These are phyloP conservation scores for Seira ritae DNA, from an alignment of 2,888 invertebrate genomes.

Conservation along the genomic window DNA sequence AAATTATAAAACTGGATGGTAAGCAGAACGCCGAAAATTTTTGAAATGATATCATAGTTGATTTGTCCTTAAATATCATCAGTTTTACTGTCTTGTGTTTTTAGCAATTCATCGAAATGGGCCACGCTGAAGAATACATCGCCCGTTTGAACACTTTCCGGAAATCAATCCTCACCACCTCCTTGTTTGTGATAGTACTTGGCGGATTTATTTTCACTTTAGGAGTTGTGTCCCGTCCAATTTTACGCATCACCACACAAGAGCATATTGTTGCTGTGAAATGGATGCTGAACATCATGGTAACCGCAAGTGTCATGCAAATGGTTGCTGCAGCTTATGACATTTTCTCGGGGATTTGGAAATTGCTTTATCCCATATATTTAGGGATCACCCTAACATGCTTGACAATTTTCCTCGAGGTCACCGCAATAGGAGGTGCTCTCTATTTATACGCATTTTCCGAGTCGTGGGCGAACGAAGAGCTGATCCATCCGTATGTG, in stretches of 20 bases:
- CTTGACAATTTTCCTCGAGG: conserved; percentile 60
- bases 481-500: conserved; percentile 57
- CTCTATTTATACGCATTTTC: conserved; percentile 56
- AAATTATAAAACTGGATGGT: too few species aligned
- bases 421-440: conserved; percentile 60
- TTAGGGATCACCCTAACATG: conserved; percentile 53
- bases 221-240: conserved; percentile 64
- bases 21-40: too few species aligned
- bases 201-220: conserved; percentile 66
- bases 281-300: conserved; percentile 65
- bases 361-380: conserved; percentile 61
- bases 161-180: conserved; percentile 38
- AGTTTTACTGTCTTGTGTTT: too few species aligned
- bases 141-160: conserved; percentile 42
- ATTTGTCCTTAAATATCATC: too few species aligned
- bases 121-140: conserved; percentile 39
- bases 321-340: conserved; percentile 63
- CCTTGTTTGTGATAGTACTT: conserved; percentile 60
- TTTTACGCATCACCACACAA: conserved; percentile 63
- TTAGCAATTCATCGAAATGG: conserved; percentile 13
- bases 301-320: conserved; percentile 64
- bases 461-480: conserved; percentile 56
- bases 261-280: conserved; percentile 50
- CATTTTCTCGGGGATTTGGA: conserved; percentile 67
- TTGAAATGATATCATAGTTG: too few species aligned